A percentile compares a stretch with the other conserved stretches of the same genome.
Evolutionary conservation across 2,797 vertebrate species (phyloP).

Genomic region (Hydrocynus forskahlii): DNA sequence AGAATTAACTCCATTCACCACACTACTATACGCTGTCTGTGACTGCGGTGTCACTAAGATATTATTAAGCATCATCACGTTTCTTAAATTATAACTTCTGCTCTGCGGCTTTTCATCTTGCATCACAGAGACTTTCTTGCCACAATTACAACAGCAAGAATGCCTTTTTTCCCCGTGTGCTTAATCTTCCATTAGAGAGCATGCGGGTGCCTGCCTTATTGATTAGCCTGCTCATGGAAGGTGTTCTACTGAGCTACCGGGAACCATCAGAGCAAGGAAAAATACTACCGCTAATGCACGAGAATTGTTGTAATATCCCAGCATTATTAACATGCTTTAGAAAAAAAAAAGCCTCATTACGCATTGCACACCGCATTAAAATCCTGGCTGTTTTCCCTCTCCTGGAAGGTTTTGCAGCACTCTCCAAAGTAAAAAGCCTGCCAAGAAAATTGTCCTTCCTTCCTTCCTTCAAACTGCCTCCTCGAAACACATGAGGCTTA

Average conservation of each 20-base stretch:
- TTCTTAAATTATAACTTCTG: constrained; percentile 36
- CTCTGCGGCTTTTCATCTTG: constrained; percentile 32
- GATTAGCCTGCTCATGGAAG: constrained; percentile 36
- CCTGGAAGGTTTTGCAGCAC: not conserved
- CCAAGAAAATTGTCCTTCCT: constrained; percentile 11
- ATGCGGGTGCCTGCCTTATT: constrained; percentile 35
- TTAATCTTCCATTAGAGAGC: constrained; percentile 36
- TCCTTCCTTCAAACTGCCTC: constrained; percentile 1
- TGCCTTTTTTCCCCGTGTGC: constrained; percentile 5
- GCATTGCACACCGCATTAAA: constrained; percentile 6
- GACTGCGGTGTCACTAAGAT: constrained; percentile 64
- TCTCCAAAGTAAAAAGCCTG: not conserved
- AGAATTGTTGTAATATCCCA: constrained; percentile 27
- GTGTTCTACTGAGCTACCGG: constrained; percentile 24
- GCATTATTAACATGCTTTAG: constrained; percentile 16
- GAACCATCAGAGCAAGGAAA: constrained; percentile 26
- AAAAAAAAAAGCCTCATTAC: constrained; percentile 20
- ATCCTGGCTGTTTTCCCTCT: constrained; percentile 8
- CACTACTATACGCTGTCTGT: constrained; percentile 46
- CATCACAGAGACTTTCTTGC: constrained; percentile 28
- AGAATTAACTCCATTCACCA: constrained; percentile 69
- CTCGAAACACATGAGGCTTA: constrained; percentile 47
- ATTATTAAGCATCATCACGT: constrained; percentile 54
- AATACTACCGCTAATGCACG: constrained; percentile 26
- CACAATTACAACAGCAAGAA: constrained; percentile 35